phyloP scores from a whole-genome alignment of 1,140 invertebrate species.

The Triops cancriformis region DNA sequence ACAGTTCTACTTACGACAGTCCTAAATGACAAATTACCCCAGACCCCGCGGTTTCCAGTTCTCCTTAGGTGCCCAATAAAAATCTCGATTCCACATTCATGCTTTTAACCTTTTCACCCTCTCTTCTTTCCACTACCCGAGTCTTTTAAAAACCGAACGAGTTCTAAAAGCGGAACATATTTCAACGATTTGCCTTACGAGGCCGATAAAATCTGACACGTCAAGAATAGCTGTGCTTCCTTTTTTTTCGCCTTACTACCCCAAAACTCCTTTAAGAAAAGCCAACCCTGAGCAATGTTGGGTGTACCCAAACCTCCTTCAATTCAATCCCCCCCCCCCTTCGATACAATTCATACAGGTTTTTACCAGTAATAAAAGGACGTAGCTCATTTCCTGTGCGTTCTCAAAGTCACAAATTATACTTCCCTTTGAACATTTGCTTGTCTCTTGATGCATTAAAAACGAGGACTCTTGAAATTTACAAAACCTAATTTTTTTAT shows the following conservation, averaged over 20 bases:
- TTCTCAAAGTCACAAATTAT: background rate
- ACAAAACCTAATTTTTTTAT: background rate
- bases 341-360: background rate
- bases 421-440: background rate
- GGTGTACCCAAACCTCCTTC: background rate
- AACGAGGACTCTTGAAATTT: background rate
- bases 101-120: background rate
- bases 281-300: slow-evolving; percentile 8
- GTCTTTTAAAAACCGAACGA: background rate
- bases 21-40: background rate
- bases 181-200: slow-evolving; percentile 10
- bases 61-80: background rate
- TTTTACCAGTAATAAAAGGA: background rate
- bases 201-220: slow-evolving; percentile 1
- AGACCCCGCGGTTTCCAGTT: background rate
- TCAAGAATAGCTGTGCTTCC: background rate
- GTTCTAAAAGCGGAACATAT: slow-evolving; percentile 2
- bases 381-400: background rate
- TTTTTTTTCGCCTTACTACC: background rate
- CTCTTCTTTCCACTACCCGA: background rate
- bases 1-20: background rate
- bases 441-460: background rate
- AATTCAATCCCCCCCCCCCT: background rate
- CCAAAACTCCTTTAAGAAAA: background rate
- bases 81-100: background rate